Conservation (phyloP, 2,113 vertebrate genomes). For the Ovibos moschatus region DNA sequence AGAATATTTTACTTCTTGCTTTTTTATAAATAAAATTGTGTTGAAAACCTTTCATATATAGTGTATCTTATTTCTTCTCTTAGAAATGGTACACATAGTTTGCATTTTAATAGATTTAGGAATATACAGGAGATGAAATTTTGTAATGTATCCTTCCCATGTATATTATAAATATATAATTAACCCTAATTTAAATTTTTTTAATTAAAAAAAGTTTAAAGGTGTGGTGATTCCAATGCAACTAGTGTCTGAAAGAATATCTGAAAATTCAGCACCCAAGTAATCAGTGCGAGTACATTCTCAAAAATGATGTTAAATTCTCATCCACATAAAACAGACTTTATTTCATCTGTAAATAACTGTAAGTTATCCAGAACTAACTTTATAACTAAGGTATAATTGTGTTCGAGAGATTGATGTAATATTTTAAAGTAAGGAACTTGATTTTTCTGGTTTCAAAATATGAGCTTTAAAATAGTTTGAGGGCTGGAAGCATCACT, state of each 20-base stretch:
- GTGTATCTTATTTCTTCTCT: neutral
- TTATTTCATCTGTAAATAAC: neutral
- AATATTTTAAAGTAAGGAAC: slow-evolving; percentile 1
- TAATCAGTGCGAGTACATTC: neutral
- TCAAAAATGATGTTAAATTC: neutral
- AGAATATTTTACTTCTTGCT: neutral
- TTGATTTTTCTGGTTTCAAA: slow-evolving; percentile 19
- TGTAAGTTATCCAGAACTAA: neutral
- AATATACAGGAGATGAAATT: neutral
- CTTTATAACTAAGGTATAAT: neutral
- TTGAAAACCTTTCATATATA: neutral
- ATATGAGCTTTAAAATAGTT: slow-evolving; percentile 10
- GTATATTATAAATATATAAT: neutral
- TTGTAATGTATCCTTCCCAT: neutral
- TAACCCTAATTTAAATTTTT: neutral
- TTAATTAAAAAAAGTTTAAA: neutral
- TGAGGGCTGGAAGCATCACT: neutral
- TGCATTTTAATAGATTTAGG: neutral
- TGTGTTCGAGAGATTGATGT: slow-evolving; percentile 6
- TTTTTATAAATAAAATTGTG: slow-evolving; percentile 14
- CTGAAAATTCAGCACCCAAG: neutral
- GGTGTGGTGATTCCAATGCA: neutral
- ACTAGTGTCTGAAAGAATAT: neutral
- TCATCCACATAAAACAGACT: neutral
- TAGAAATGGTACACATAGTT: neutral